Percentiles rank a stretch among this genome's conserved stretches.
phyloP scores from a whole-genome alignment of 2,113 vertebrate genomes.

The Salvelinus sp. region DNA sequence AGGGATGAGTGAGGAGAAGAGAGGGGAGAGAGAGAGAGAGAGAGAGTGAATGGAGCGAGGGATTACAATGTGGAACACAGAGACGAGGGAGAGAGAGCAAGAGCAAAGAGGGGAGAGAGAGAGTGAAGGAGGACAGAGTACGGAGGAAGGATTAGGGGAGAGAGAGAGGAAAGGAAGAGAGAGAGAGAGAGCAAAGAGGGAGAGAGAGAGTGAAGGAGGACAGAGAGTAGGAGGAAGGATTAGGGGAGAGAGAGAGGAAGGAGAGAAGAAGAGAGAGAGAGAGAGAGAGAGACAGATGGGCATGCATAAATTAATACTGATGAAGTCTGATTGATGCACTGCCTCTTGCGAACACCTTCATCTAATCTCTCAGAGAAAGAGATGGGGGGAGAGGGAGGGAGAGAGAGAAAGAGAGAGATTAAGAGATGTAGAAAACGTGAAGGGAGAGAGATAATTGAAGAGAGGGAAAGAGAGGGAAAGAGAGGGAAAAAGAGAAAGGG shows the following conservation, averaged over 20 bases:
- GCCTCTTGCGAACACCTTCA: constrained; percentile 73
- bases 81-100: background rate
- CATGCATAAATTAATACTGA: constrained; percentile 79
- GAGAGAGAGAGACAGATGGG: constrained; percentile 63
- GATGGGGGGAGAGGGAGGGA: constrained; percentile 28
- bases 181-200: constrained; percentile 20
- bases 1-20: background rate
- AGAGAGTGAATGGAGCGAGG: background rate
- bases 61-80: background rate
- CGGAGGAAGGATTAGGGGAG: background rate
- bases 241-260: no score
- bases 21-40: constrained; percentile 26
- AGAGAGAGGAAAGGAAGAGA: constrained; percentile 11
- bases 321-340: constrained; percentile 70
- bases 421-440: constrained; percentile 10
- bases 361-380: constrained; percentile 67
- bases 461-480: background rate
- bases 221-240: background rate
- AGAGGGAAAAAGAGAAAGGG: background rate
- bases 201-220: background rate
- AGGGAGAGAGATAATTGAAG: constrained; percentile 20
- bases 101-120: background rate
- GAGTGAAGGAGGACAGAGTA: no score
- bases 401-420: background rate
- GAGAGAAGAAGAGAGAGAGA: constrained; percentile 25